Evolutionary conservation across 2,888 invertebrate genomes (phyloP).

Genomic region (Ethmia dodecea): DNA sequence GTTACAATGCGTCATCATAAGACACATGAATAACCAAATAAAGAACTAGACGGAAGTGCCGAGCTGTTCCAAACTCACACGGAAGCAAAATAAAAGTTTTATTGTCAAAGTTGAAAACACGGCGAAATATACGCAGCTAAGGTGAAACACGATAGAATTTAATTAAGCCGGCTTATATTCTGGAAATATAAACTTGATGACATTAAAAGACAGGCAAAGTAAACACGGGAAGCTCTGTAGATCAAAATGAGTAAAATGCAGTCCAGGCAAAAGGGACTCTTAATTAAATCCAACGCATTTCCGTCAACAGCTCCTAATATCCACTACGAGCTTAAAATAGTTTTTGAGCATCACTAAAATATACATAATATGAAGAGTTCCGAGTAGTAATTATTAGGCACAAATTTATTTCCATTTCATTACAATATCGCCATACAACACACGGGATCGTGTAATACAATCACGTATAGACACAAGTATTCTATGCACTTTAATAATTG

Average conservation of each 20-base stretch:
- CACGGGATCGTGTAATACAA: slow-evolving; percentile 38
- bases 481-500: slow-evolving; percentile 55
- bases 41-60: slow-evolving; percentile 21
- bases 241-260: slow-evolving; percentile 13
- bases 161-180: slow-evolving; percentile 26
- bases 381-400: slow-evolving; percentile 64
- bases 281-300: slow-evolving; percentile 43
- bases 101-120: slow-evolving; percentile 51
- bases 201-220: too few relatives aligned
- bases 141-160: slow-evolving; percentile 17
- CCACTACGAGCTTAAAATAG: slow-evolving; percentile 67
- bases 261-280: slow-evolving; percentile 54
- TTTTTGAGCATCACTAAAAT: slow-evolving; percentile 73
- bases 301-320: slow-evolving; percentile 62
- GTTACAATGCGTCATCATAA: too few relatives aligned
- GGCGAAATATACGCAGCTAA: slow-evolving; percentile 29
- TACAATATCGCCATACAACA: slow-evolving; percentile 40
- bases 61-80: slow-evolving; percentile 11
- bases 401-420: slow-evolving; percentile 49
- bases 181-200: neutral
- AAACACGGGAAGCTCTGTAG: too few relatives aligned
- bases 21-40: slow-evolving; percentile 21
- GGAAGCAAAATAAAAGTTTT: slow-evolving; percentile 33
- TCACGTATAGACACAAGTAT: slow-evolving; percentile 54
- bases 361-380: slow-evolving; percentile 48